Percentiles rank a stretch among this genome's conserved stretches.
Conservation (phyloP, 1,140 invertebrate genomes). For the Drosophila eugracilis region DNA sequence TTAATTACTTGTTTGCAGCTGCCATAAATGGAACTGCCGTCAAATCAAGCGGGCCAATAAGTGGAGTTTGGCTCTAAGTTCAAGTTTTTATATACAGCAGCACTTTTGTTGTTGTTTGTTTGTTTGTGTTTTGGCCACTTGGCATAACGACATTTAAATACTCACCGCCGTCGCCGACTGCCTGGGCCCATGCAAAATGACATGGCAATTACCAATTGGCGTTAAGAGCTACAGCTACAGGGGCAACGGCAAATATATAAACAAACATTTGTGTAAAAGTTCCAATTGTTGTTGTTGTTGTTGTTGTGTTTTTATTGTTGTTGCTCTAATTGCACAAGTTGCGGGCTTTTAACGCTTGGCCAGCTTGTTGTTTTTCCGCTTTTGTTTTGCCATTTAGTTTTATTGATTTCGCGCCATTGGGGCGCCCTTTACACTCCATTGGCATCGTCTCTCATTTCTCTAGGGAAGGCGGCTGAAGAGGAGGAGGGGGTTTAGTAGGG, state of each 20-base stretch:
- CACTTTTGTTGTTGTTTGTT: background rate
- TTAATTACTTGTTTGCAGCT: conserved; percentile 72
- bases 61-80: conserved; percentile 3
- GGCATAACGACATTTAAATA: conserved; percentile 58
- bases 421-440: conserved; percentile 65
- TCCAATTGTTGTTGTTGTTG: background rate
- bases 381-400: conserved; percentile 64
- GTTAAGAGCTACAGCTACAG: conserved; percentile 27
- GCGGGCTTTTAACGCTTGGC: conserved; percentile 36
- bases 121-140: conserved; percentile 13
- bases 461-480: background rate
- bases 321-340: conserved; percentile 54
- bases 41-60: background rate
- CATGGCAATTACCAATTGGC: conserved; percentile 64
- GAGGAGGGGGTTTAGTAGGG: too few relatives aligned
- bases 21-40: conserved; percentile 40
- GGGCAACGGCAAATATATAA: conserved; percentile 51
- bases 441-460: conserved; percentile 25
- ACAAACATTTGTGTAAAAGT: conserved; percentile 62
- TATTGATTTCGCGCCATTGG: conserved; percentile 76
- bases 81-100: background rate
- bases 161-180: conserved; percentile 37
- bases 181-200: conserved; percentile 48
- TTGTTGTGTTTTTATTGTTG: conserved; percentile 42
- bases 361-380: conserved; percentile 32